Percentiles rank a stretch among this genome's conserved stretches.
Conservation (phyloP, 2,888 invertebrate species). For the Seladonia tumulorum region DNA sequence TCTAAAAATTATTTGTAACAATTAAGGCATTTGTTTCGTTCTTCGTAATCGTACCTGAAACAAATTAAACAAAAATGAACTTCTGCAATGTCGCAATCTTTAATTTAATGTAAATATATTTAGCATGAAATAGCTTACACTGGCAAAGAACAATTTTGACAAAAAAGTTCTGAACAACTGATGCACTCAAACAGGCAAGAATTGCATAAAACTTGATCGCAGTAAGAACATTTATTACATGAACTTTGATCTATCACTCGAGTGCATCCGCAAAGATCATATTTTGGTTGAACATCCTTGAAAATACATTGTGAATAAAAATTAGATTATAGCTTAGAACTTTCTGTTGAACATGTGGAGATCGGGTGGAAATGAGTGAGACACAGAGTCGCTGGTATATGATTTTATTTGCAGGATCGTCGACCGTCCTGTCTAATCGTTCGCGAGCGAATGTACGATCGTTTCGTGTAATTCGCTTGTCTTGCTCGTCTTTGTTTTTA, state of each 20-base stretch:
- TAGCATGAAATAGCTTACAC: conserved; percentile 66
- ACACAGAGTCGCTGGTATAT: no score
- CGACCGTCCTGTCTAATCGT: no score
- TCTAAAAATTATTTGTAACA: conserved; percentile 72
- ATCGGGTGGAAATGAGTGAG: no score
- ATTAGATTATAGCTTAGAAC: not conserved
- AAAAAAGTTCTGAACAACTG: conserved; percentile 74
- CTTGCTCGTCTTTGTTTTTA: no score
- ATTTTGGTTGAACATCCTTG: conserved; percentile 39
- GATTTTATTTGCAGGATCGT: no score
- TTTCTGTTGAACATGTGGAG: not conserved
- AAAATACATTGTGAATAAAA: not conserved
- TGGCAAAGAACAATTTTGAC: conserved; percentile 75
- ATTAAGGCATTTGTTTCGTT: conserved; percentile 73
- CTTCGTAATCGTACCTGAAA: conserved; percentile 75
- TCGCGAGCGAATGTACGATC: no score
- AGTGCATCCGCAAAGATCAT: conserved; percentile 71
- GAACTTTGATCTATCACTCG: conserved; percentile 64
- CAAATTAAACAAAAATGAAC: conserved; percentile 27
- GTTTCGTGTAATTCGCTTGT: no score
- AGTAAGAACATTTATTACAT: conserved; percentile 73
- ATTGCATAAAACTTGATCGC: conserved; percentile 75
- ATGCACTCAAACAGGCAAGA: conserved; percentile 71
- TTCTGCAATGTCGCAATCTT: not conserved
- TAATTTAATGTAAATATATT: not conserved